Evolutionary conservation across 2,797 vertebrate genomes (phyloP), one percentile per base, ranked within the genome.

Genomic region (Macroramphosus scolopax): DNA sequence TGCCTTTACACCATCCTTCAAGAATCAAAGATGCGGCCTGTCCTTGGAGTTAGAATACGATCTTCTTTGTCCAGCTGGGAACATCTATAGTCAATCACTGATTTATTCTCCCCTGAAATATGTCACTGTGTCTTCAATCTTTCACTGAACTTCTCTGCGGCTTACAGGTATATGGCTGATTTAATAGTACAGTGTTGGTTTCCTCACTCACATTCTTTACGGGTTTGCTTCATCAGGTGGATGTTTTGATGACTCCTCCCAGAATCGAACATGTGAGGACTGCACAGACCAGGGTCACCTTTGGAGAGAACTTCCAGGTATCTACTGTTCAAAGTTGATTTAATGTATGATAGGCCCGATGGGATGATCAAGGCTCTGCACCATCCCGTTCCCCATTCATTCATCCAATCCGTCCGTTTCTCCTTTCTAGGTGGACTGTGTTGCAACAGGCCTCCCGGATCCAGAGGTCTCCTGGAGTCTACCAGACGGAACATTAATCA

Each of bases 401-500:
- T 22, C 20, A 22, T 22, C 6, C 20, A 22, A 3, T 22, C n/a
- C n/a, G n/a, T n/a, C n/a, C n/a, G n/a, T n/a, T n/a, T 37, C 32
- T 39, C 9, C 2, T 22, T 14, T 48, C 17, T 24, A 88, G 78
- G 89, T 92, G 39, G 90, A 92, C 60, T 92, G 91, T 77, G 85
- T 92, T 46, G 88, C 87, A 45, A 89, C 87, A 7, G 91, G 90
- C 39, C 80, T 91, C 24, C 91, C 91, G n/a, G 78, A 90, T 67
- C 91, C 90, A 18, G 84, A 90, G 1, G 87, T 92, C 44, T 89
- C 86, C 37, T 92, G 91, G 91, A 88, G 86, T 63, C 84, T 92
- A 8, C 91, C 91, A 12, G 91, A 92, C 74, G 91, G 91, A 51
- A 92, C 91, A 17, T 59, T 89, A 46, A 83, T 91, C 65, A 92